Base-by-base conservation (phyloP, 2,888 invertebrate genomes). In the Lasioglossum zephyrum region DNA sequence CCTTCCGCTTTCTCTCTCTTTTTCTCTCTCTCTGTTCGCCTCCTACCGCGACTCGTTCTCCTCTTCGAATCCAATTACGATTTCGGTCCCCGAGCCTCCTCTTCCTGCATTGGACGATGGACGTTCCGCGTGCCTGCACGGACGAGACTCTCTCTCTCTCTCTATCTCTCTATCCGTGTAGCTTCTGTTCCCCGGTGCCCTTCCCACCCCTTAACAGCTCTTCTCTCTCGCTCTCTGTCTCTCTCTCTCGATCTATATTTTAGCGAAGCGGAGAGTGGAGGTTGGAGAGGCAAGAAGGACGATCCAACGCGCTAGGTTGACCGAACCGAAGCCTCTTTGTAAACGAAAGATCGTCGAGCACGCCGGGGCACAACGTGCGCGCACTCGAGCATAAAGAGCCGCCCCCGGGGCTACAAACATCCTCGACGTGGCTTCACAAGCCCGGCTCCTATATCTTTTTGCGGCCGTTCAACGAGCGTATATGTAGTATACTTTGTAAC, bases 51-150 rank as follows among this genome's bases (percentile, higher is more conserved):
- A 63, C 49, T 36, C 53, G 75, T 79, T 53, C 57, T 82, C 87
- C 84, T 81, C 86, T 85, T 83, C 82, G 87, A 91, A 92, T 91
- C 88, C 91, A 91, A 91, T 92, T 92, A 92, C 86, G 81, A 92
- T 91, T 92, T 92, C 82, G 87, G 88, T 81, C 82, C 81, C 79
- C 31, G 73, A 73, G 49, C 66, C 63, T 74, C 76, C 78, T 83
- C 74, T 78, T 78, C 60, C 81, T 60, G 63, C 74, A 60, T 88
- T 77, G 73, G 90, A 79, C 77, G 76, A 75, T 75, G 86, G 83
- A 77, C 87, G 73, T 88, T 88, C 88, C 90, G 82, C 85, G 86
- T 87, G 84, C 82, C 63, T 76, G 36, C 66, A 39, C 53, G 49
- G 69, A 77, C 73, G 77, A 81, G 85, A 81, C 53, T 77, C 77